Evolutionary conservation across 2,888 invertebrate species (phyloP).

Genomic region (Chaetoderma sp.): DNA sequence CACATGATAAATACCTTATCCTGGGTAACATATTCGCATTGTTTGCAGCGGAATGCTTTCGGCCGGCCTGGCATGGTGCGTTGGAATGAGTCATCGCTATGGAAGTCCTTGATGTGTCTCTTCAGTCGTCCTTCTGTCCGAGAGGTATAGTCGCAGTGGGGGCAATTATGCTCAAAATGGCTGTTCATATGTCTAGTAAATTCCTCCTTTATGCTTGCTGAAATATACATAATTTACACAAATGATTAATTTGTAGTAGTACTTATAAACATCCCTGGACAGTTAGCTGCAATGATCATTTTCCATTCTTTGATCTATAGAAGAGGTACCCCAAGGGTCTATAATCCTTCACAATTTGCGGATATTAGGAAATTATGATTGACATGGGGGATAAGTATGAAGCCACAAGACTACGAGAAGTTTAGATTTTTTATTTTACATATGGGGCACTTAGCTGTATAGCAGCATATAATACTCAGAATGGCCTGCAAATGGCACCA

Average conservation of each 20-base stretch:
- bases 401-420: no score
- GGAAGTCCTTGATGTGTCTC: slow-evolving; percentile 73
- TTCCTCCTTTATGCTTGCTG: slow-evolving; percentile 70
- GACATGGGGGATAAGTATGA: no score
- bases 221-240: slow-evolving; percentile 12
- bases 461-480: no score
- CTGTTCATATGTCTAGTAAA: slow-evolving; percentile 72
- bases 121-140: slow-evolving; percentile 73
- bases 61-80: slow-evolving; percentile 63
- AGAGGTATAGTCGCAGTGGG: slow-evolving; percentile 73
- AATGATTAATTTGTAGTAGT: no score
- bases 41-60: slow-evolving; percentile 92
- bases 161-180: slow-evolving; percentile 73
- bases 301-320: no score
- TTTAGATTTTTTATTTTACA: no score
- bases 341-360: neutral
- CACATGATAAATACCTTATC: slow-evolving; percentile 76
- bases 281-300: no score
- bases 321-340: neutral
- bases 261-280: no score
- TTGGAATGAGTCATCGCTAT: slow-evolving; percentile 67
- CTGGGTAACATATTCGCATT: slow-evolving; percentile 85
- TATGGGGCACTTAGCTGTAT: no score
- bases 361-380: no score
- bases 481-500: no score